Base-by-base conservation (phyloP, 2,797 vertebrate species). In the Microctenopoma lineatum region DNA sequence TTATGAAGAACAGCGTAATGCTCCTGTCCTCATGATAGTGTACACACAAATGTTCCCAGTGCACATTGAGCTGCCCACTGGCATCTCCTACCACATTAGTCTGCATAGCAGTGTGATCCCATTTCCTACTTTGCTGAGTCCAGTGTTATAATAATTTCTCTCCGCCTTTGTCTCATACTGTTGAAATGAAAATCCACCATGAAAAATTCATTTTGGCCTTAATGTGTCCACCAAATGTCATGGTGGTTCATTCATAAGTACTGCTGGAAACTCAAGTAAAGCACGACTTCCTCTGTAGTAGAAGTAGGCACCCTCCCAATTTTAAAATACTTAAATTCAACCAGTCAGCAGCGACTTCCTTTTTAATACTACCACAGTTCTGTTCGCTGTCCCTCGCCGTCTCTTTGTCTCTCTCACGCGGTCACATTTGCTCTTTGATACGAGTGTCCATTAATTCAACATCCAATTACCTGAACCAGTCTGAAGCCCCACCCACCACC, bases 391-490 rank as follows among this genome's bases (percentile, higher is more conserved):
- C 4, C 12, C n/a, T 18, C 29, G 6, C 32, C 13, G 12, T 15
- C 21, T 7, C 36, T 44, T 7, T 44, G 3, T 8, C 32, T 46
- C 56, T 27, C 71, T 21, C 18, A 10, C 18, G 8, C 52, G n/a
- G 44, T 65, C 71, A 63, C 25, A 42, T 39, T 54, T 51, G 55
- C 61, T 57, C 77, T 80, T 77, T 75, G 72, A 81, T 77, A 62
- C 51, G 62, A 66, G 63, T 57, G n/a, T 54, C 80, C 66, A 77
- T 87, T 80, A 81, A 81, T 81, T 84, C 70, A 55, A 38, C 63
- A 88, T 84, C 85, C 84, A 89, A 90, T 90, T 89, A 90, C 73
- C 48, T 8, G 55, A 34, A 68, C 76, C 16, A 34, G 73, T 80
- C 44, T 0, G 2, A 77, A 36, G 81, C 70, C 64, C 81, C 85